Base-by-base conservation (phyloP, 37 sponge, comb jelly and placozoan species). In the Oscarella lobularis region DNA sequence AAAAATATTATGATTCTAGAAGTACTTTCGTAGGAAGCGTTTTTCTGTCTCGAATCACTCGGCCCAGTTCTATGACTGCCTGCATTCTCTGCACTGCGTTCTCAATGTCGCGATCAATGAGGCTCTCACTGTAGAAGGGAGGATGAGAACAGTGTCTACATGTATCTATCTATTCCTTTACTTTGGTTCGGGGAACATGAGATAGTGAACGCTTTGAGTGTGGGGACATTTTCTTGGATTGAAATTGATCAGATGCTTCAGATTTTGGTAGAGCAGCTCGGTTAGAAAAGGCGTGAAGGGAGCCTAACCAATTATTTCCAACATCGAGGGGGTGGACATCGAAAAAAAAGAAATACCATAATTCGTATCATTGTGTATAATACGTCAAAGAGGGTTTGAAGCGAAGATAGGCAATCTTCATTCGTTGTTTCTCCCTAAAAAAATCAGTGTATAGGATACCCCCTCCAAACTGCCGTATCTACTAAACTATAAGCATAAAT, bases 211-310 rank as follows among this genome's bases (percentile, higher is more conserved):
- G 37, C 84, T 84, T 74, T 87, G 91, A 34, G 83, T 82, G 5
- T 82, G 82, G 0, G 84, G 74, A 20, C 41, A 76, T 27, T 80
- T 67, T 65, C 67, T 35, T 75, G 81, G 74, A 5, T 73, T 75
- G 68, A 84, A 66, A 31, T 82, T 77, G 37, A 73, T 74, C 1
- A 83, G 74, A 27, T 27, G 38, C 35, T 75, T 76, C 68, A 96
- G 79, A 66, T 87, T 88, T 77, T 96, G 98, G 83, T 85, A 92
- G 85, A 96, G 88, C 81, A 81, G 79, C 55, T 96, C 98, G 0
- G 93, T 92, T 72, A 96, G 75, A 80, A 96, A 96, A 0, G 98
- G 98, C 39, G 98, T 96, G 83, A 90, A 96, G 33, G 98, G 91
- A 68, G 98, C 93, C 84, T 83, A 54, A 48, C 60, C 73, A 70